These are phyloP conservation scores for Drosophila ananassae DNA, from an alignment of 1,140 invertebrate genomes.

Conservation along the genomic window DNA sequence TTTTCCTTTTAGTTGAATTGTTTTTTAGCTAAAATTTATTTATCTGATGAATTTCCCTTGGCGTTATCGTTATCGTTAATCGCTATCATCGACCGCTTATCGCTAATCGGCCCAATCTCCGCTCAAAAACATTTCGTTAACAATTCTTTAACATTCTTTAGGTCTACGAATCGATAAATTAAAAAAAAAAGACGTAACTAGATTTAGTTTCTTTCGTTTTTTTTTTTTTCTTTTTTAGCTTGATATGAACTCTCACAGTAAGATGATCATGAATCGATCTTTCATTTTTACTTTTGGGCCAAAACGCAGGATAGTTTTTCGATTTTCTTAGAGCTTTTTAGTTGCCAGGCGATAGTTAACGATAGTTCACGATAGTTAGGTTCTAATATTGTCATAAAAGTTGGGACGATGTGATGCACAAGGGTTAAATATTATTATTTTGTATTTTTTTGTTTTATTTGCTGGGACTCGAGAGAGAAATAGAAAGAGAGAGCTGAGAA, in stretches of 20 bases:
- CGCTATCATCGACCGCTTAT: constrained; percentile 16
- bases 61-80: constrained; percentile 38
- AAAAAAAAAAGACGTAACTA: constrained; percentile 50
- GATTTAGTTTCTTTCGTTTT: constrained; percentile 13
- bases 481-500: constrained; percentile 10
- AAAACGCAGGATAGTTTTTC: constrained; percentile 38
- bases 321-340: constrained; percentile 15
- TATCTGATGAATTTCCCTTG: constrained; percentile 39
- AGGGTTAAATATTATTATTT: constrained; percentile 20
- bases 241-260: constrained; percentile 80
- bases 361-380: constrained; percentile 64
- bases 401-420: constrained; percentile 34
- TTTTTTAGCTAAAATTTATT: constrained; percentile 46
- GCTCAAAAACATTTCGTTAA: constrained; percentile 21
- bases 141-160: constrained; percentile 47
- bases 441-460: constrained; percentile 5
- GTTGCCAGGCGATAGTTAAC: constrained; percentile 47
- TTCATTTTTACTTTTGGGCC: constrained; percentile 12
- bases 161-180: constrained; percentile 71
- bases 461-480: constrained; percentile 14
- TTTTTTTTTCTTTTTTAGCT: constrained; percentile 33
- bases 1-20: constrained; percentile 20
- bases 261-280: constrained; percentile 42
- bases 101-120: constrained; percentile 15
- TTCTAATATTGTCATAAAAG: constrained; percentile 80